phyloP scores from a whole-genome alignment of 2,888 invertebrate genomes.

The Diaperis boleti region DNA sequence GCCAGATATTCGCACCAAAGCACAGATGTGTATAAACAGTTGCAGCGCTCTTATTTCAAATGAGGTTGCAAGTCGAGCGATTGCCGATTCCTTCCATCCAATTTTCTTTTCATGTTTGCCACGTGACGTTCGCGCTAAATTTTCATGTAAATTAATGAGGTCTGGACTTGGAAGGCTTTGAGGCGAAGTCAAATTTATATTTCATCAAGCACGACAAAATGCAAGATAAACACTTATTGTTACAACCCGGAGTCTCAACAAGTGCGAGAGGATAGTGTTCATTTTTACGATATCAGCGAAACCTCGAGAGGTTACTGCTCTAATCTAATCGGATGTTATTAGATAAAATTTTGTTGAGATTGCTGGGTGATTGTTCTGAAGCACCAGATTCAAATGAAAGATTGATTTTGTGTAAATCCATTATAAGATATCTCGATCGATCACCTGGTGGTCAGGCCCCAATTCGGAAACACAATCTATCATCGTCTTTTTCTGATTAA shows the following conservation, averaged over 20 bases:
- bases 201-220: conserved; percentile 33
- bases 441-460: not conserved
- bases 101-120: conserved; percentile 36
- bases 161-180: conserved; percentile 36
- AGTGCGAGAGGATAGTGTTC: not conserved
- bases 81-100: conserved; percentile 26
- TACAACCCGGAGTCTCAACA: too few species aligned
- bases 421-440: not conserved
- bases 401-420: not conserved
- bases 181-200: conserved; percentile 38
- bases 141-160: conserved; percentile 43
- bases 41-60: conserved; percentile 8
- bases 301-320: too few species aligned
- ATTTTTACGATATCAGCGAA: too few species aligned
- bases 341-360: too few species aligned
- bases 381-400: not conserved
- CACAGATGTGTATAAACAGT: conserved; percentile 25
- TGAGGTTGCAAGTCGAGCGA: conserved; percentile 3
- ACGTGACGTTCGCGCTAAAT: conserved; percentile 34
- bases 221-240: conserved; percentile 22
- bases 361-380: too few species aligned
- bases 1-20: not conserved
- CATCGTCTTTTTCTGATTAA: not conserved
- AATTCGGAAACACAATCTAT: not conserved
- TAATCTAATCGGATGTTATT: too few species aligned